These are phyloP conservation scores for Mamestra configurata DNA, from an alignment of 1,140 invertebrate genomes.

Conservation along the genomic window DNA sequence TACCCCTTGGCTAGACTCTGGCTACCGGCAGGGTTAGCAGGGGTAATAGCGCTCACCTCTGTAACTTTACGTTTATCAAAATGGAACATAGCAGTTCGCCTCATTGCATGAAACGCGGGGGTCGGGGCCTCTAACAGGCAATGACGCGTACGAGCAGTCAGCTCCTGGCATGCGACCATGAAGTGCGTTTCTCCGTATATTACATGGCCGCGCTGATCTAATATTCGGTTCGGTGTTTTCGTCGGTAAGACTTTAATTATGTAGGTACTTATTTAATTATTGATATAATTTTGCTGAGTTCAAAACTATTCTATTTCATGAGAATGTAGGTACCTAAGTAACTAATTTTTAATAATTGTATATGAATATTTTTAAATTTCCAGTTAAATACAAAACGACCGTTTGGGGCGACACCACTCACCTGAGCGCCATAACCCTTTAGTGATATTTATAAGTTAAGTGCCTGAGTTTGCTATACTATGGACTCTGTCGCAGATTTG, in stretches of 20 bases:
- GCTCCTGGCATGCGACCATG: constrained; percentile 44
- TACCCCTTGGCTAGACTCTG: too few relatives aligned
- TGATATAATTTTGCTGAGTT: constrained; percentile 37
- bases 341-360: constrained; percentile 42
- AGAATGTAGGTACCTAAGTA: too few relatives aligned
- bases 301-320: constrained; percentile 51
- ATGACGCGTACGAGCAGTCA: constrained; percentile 1
- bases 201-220: constrained; percentile 55
- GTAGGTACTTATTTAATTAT: constrained; percentile 50
- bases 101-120: constrained; percentile 30
- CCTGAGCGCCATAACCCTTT: constrained; percentile 47
- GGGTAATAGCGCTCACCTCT: too few relatives aligned
- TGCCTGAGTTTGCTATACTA: constrained; percentile 55
- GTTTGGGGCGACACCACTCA: constrained; percentile 53
- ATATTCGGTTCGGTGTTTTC: constrained; percentile 51
- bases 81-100: constrained; percentile 52
- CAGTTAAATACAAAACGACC: constrained; percentile 46
- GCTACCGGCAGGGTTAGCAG: too few relatives aligned
- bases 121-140: constrained; percentile 39
- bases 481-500: constrained; percentile 57
- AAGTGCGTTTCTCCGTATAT: constrained; percentile 58
- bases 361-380: constrained; percentile 46
- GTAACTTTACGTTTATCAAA: too few relatives aligned
- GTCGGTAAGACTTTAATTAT: constrained; percentile 49
- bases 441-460: constrained; percentile 57